Base-by-base conservation (phyloP, 2,888 invertebrate species). In the Mylabris sibirica region DNA sequence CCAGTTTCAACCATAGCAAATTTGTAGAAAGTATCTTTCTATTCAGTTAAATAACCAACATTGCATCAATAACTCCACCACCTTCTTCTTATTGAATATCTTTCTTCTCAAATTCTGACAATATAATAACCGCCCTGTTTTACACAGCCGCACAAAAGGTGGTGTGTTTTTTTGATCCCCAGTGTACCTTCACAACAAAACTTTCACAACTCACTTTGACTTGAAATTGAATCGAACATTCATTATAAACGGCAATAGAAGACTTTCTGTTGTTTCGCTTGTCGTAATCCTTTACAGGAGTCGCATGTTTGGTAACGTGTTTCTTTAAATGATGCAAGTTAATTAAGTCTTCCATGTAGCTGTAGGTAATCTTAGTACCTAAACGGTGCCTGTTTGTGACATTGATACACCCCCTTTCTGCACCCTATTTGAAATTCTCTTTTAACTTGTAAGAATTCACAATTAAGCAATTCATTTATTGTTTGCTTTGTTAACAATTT, bases 241-340 rank as follows among this genome's bases (percentile, higher is more conserved):
- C n/a, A n/a, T n/a, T n/a, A n/a, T n/a, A n/a, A 20, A 49, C 20
- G 11, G 20, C 20, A 49, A 49, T 49, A 49, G 49, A 20, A 49
- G 8, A 49, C 20, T 49, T 49, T 2, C 9, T 20, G 49, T 49
- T 49, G 49, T 44, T 20, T 49, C 9, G n/a, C 49, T 49, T 6
- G 20, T 6, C 20, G 49, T 49, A 49, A 49, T 9, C 49, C 49
- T 49, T 49, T 20, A 49, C 12, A 49, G 0, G 49, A 49, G 49
- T 49, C 63, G 57, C 30, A 22, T 68, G 65, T 68, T 68, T 65
- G 59, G 59, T 62, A 60, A 63, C 68, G 68, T 69, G 68, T 69
- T 69, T 69, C 68, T 69, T 69, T 65, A 69, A 69, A 69, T 69
- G 63, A n/a, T 17, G 38, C 26, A 60, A 66, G 63, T 69, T 69